Base-by-base conservation (phyloP, 2,797 vertebrate species). In the Sebastes matsubarae region DNA sequence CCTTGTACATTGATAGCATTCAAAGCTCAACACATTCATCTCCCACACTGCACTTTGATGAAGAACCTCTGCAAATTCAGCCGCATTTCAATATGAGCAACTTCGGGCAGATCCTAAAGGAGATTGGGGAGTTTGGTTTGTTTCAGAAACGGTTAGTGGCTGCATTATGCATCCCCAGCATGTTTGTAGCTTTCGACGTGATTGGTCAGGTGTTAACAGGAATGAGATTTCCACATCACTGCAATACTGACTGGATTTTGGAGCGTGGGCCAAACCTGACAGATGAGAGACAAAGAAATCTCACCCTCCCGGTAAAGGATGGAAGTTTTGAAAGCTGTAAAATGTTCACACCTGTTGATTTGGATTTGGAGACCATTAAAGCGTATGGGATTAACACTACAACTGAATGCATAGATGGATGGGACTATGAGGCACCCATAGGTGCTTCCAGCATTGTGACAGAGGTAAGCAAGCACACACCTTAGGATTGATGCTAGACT, bases 171-270 rank as follows among this genome's bases (percentile, higher is more conserved):
- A 12, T 97, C 22, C 92, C 95, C 1, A 91, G 77, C 78, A 36
- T 95, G 5, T 92, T 94, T 61, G 18, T 68, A 0, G 76, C 94
- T 6, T 97, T 97, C 69, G 96, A 96, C 34, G 77, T 96, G 71
- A 96, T 97, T 4, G 58, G 88, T 4, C 97, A 97, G 46, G 90
- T 97, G 24, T 98, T 98, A 61, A 94, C 94, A 64, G 95, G 92
- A 0, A 18, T 91, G 0, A 27, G 55, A 0, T 95, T 96, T 52
- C 80, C 94, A 0, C 95, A 97, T 61, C 75, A 95, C 91, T 98
- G 97, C 2, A 90, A 97, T 67, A 97, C 96, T 20, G 66, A 90
- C 92, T 99, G 97, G 97, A 97, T 98, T 75, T 84, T 81, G 27
- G 72, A 86, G 0, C 2, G 34, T 0, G 93, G 81, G 8, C 88